Evolutionary conservation across 2,113 vertebrate genomes (phyloP).

Genomic region (Sebastes fasciatus): DNA sequence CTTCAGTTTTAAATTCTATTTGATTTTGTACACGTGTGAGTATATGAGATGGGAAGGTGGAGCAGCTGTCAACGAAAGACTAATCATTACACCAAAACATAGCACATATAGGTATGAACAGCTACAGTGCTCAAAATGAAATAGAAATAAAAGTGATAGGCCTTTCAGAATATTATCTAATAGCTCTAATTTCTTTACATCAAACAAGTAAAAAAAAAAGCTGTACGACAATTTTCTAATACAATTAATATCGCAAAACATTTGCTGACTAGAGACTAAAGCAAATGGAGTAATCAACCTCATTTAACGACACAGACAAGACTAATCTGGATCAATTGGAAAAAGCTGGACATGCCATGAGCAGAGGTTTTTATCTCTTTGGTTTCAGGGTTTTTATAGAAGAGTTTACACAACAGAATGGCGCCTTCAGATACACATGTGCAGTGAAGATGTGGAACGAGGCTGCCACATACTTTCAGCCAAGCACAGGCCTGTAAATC

Average conservation of each 20-base stretch:
- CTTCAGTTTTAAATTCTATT: neutral
- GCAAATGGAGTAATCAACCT: neutral
- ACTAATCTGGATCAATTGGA: neutral
- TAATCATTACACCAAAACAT: neutral
- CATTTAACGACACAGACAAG: neutral
- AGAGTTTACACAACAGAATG: conserved; percentile 10
- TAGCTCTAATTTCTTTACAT: neutral
- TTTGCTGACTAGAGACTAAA: neutral
- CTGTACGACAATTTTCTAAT: neutral
- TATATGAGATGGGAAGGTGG: neutral
- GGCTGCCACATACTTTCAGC: neutral
- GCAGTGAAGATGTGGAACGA: conserved; percentile 32
- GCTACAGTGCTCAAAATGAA: neutral
- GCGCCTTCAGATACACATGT: neutral
- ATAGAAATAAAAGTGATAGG: neutral
- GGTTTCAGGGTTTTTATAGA: neutral
- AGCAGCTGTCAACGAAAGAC: neutral
- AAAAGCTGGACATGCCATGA: neutral
- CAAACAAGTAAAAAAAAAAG: neutral
- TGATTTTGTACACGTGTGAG: neutral
- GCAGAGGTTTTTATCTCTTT: conserved; percentile 5
- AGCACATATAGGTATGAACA: neutral
- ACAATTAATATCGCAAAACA: neutral
- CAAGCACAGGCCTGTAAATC: neutral
- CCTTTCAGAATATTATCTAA: neutral